Evolutionary conservation across 2,888 invertebrate genomes (phyloP), one percentile per base, ranked within the genome.

Genomic region (Temnothorax ravouxi): DNA sequence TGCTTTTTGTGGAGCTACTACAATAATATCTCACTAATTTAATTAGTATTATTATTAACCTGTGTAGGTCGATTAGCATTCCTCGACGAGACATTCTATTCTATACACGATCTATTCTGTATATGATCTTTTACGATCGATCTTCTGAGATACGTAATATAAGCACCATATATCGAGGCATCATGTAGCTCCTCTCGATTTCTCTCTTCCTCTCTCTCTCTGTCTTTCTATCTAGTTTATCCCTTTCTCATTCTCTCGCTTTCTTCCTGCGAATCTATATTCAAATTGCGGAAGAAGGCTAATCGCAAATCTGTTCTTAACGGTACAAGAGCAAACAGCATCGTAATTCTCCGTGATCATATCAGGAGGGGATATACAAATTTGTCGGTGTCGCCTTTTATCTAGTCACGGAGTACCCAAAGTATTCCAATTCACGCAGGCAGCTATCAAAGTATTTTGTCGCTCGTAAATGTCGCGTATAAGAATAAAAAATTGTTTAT

Each of bases 101-200:
- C 38, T 59, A 29, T 25, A 83, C 84, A 84, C 72, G 91, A 89
- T 61, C 41, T 34, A 52, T 69, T 67, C 38, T 59, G 41, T 25
- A 83, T 83, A 84, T 93, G 93, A 93, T 93, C 92, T 93, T 93
- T 93, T 92, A 93, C 93, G 93, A 93, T 93, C 92, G 91, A 92
- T 92, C 89, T 90, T 90, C 21, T 84, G 41, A 74, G 41, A 13
- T 67, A 75, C 15, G 18, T 18, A 79, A 66, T 64, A 74, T 61
- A 34, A 74, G 56, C 52, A 75, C 41, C 34, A 47, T 83, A 59
- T 52, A 77, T 50, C 80, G 85, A 82, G 82, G 74, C 82, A 87
- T 59, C 66, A 64, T 61, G 83, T 76, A 83, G 81, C 84, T 80
- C 87, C 88, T 87, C 86, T 86, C 87, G 87, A 86, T 85, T 79